phyloP scores from a whole-genome alignment of 2,113 vertebrate genomes.

The Orycteropus afer region DNA sequence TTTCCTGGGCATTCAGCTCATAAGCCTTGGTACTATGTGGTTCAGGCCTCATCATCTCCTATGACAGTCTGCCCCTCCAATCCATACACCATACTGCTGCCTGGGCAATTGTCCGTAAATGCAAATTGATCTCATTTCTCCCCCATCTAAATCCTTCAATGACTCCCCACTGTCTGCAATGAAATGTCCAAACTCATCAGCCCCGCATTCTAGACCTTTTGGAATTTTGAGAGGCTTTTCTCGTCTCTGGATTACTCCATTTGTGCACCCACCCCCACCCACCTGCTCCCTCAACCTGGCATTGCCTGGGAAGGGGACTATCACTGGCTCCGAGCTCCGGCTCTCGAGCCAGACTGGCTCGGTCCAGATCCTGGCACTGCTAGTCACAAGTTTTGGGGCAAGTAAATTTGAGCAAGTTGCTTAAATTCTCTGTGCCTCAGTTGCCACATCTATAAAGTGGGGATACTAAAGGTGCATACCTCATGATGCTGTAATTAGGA shows the following conservation, averaged over 20 bases:
- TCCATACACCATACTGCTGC: neutral
- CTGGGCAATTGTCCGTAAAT: neutral
- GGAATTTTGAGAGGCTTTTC: neutral
- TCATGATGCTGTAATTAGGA: no score
- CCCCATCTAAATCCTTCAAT: neutral
- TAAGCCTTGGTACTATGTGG: fast-evolving
- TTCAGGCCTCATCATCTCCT: neutral
- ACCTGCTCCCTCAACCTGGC: neutral
- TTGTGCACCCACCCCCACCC: neutral
- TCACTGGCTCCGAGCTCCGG: neutral
- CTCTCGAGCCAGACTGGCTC: neutral
- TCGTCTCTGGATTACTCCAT: neutral
- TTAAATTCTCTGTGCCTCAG: neutral
- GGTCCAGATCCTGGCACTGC: neutral
- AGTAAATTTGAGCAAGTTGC: neutral
- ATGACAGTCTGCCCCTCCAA: neutral
- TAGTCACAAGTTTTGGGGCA: neutral
- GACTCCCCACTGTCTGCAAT: neutral
- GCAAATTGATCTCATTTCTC: neutral
- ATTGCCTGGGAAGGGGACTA: fast-evolving
- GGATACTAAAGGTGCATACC: neutral
- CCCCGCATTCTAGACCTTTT: neutral
- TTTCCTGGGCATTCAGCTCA: neutral
- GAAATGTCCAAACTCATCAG: neutral
- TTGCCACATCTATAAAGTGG: neutral